Evolutionary conservation across 2,888 invertebrate species (phyloP).

Genomic region (Ischnura elegans): DNA sequence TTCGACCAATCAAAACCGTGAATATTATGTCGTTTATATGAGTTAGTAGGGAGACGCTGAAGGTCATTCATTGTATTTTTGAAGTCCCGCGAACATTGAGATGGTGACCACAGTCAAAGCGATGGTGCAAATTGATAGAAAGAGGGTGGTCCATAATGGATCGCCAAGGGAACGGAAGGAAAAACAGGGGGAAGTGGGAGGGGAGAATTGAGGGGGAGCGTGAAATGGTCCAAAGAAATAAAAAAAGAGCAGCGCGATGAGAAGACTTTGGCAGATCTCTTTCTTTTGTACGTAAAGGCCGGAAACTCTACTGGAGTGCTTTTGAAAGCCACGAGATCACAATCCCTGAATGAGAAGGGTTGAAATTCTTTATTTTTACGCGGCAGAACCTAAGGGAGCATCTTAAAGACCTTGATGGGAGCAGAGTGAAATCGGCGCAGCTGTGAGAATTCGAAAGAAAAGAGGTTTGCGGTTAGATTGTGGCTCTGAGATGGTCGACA

Average conservation of each 20-base stretch:
- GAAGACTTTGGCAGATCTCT: neutral
- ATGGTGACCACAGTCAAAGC: slow-evolving; percentile 9
- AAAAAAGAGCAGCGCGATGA: neutral
- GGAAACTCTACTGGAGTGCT: neutral
- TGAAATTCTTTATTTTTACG: no score
- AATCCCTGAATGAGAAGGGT: neutral
- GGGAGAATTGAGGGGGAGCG: neutral
- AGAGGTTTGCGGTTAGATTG: no score
- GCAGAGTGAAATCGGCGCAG: no score
- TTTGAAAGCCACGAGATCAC: neutral
- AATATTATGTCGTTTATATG: neutral
- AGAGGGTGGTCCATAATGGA: neutral
- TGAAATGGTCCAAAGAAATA: neutral
- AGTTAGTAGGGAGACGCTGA: neutral
- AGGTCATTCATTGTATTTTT: no score
- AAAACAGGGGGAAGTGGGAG: neutral
- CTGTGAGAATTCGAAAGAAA: neutral
- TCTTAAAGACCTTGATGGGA: no score
- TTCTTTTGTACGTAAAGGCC: neutral
- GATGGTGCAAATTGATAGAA: slow-evolving; percentile 33
- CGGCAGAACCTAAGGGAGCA: no score
- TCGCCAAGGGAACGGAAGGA: neutral
- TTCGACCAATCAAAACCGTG: neutral
- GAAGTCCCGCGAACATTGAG: neutral
- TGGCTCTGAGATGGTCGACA: no score